These are phyloP conservation scores for Entelurus aequoreus DNA, from an alignment of 2,113 vertebrate genomes.

Conservation along the genomic window DNA sequence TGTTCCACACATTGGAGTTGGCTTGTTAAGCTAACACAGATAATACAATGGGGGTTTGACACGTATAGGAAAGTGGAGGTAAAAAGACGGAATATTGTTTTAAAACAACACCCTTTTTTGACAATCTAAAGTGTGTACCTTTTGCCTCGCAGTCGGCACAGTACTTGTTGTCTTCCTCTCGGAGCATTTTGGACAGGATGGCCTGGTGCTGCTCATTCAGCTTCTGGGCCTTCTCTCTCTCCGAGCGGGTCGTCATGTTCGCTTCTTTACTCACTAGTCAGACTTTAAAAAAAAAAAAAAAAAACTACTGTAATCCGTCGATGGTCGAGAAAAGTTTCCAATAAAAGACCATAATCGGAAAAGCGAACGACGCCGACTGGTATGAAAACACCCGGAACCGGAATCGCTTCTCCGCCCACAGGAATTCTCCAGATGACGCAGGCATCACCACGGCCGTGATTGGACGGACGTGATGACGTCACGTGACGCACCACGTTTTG, in stretches of 20 bases:
- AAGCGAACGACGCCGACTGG: constrained; percentile 37
- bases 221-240: constrained; percentile 92
- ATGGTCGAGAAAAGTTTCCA: constrained; percentile 23
- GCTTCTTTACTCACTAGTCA: constrained; percentile 5
- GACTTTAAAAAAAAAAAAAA: constrained; percentile 7
- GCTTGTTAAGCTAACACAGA: constrained; percentile 19
- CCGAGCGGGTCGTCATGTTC: constrained; percentile 88
- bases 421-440: constrained; percentile 39
- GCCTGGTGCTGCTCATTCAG: constrained; percentile 96
- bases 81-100: not conserved
- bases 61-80: not conserved
- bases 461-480: constrained; percentile 46
- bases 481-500: not conserved
- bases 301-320: constrained; percentile 22
- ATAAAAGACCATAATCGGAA: constrained; percentile 64
- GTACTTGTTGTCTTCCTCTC: constrained; percentile 98
- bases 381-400: constrained; percentile 70
- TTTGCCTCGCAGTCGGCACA: constrained; percentile 97
- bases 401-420: constrained; percentile 64
- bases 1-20: constrained; percentile 14
- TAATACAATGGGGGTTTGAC: not conserved
- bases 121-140: constrained; percentile 62
- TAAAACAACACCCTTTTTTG: not conserved
- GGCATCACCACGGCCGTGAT: constrained; percentile 40
- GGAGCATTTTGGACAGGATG: constrained; percentile 89